phyloP scores from a whole-genome alignment of 2,888 invertebrate species.

The Protophormia terraenovae region DNA sequence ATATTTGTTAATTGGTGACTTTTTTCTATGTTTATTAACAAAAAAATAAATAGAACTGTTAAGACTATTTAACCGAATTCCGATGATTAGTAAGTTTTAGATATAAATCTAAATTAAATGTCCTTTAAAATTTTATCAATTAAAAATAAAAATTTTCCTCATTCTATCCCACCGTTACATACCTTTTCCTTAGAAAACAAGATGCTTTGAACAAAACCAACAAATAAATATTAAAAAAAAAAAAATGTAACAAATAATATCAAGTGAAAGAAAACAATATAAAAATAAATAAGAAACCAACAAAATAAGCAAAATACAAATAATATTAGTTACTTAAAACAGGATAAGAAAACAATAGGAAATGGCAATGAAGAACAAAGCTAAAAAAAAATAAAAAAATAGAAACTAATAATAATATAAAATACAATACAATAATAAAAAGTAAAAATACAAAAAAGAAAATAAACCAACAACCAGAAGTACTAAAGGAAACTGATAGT shows the following conservation, averaged over 20 bases:
- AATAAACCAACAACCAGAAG: neutral
- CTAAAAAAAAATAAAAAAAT: conserved; percentile 10
- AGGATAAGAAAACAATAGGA: conserved; percentile 67
- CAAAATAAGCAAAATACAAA: conserved; percentile 54
- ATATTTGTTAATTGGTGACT: too few species aligned
- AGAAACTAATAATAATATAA: neutral
- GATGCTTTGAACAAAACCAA: neutral
- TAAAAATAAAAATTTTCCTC: too few species aligned
- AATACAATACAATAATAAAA: neutral
- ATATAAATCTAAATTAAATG: too few species aligned
- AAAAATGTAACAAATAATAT: conserved; percentile 8
- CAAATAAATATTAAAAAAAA: conserved; percentile 42
- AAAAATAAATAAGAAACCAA: conserved; percentile 26
- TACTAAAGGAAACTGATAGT: conserved; percentile 62
- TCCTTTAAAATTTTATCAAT: too few species aligned
- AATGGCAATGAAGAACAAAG: conserved; percentile 54
- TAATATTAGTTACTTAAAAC: conserved; percentile 53
- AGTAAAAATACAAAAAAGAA: conserved; percentile 9
- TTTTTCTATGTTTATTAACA: too few species aligned
- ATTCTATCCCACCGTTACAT: neutral
- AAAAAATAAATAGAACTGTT: too few species aligned
- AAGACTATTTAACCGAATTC: too few species aligned
- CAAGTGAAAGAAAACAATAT: conserved; percentile 17
- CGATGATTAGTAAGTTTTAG: too few species aligned
- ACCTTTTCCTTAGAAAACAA: neutral